These are phyloP conservation scores for Gobionotothen gibberifrons DNA, from an alignment of 2,797 vertebrate genomes.

Conservation along the genomic window DNA sequence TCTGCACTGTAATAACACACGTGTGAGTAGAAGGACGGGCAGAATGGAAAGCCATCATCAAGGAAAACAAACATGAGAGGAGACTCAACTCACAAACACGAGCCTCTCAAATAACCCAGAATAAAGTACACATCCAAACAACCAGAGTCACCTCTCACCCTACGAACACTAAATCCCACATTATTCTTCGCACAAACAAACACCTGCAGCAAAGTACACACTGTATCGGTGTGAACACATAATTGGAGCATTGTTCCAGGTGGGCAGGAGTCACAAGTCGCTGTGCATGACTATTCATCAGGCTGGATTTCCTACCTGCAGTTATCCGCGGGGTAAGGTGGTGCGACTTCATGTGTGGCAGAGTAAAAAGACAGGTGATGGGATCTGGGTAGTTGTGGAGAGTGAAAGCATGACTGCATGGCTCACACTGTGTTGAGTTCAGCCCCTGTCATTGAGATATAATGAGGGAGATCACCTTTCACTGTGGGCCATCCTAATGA, in stretches of 20 bases:
- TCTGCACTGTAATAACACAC: conserved; percentile 20
- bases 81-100: conserved; percentile 38
- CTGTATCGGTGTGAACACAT: conserved; percentile 31
- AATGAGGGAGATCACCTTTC: conserved; percentile 85
- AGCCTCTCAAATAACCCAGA: conserved; percentile 40
- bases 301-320: conserved; percentile 37
- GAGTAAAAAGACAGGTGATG: conserved; percentile 57
- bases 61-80: conserved; percentile 49
- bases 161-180: conserved; percentile 31
- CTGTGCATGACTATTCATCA: conserved; percentile 14
- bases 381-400: conserved; percentile 33
- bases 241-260: conserved; percentile 51
- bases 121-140: conserved; percentile 58
- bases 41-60: conserved; percentile 1
- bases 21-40: conserved; percentile 23
- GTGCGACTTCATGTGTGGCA: conserved; percentile 54
- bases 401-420: conserved; percentile 54
- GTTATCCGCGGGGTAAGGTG: conserved; percentile 53
- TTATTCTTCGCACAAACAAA: conserved; percentile 1
- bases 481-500: conserved; percentile 82
- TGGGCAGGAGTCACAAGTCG: conserved; percentile 37
- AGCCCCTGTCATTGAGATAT: conserved; percentile 75
- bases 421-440: conserved; percentile 64
- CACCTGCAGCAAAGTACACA: conserved; percentile 3
- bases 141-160: conserved; percentile 29